These are phyloP conservation scores for Drosophila melanosoma DNA, from an alignment of 2,888 invertebrate genomes.

Conservation along the genomic window DNA sequence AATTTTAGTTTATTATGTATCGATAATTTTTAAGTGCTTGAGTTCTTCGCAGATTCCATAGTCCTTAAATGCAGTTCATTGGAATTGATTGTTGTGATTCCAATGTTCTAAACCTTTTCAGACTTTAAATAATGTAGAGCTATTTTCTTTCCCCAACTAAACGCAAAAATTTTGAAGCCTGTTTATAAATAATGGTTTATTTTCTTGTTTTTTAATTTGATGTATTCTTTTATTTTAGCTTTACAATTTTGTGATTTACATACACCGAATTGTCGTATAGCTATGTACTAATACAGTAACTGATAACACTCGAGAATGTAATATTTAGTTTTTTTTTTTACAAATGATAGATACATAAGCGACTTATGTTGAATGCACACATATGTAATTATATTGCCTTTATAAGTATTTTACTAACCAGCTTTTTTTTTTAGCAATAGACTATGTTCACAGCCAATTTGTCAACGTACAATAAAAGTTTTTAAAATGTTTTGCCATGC, in stretches of 20 bases:
- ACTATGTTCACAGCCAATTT: constrained; percentile 73
- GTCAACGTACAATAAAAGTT: constrained; percentile 58
- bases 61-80: background rate
- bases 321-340: constrained; percentile 9
- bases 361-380: constrained; percentile 1
- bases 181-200: background rate
- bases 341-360: constrained; percentile 1
- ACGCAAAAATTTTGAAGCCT: background rate
- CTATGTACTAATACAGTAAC: constrained; percentile 26
- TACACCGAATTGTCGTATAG: constrained; percentile 10
- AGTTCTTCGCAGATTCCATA: background rate
- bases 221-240: constrained; percentile 21
- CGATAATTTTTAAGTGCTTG: background rate
- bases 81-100: background rate
- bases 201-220: constrained; percentile 22
- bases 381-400: constrained; percentile 2
- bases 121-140: background rate
- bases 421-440: constrained; percentile 41
- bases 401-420: constrained; percentile 18
- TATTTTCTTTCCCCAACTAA: background rate
- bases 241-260: constrained; percentile 20
- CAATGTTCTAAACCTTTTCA: background rate
- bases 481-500: constrained; percentile 49
- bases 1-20: background rate
- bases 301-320: constrained; percentile 46